Conservation (phyloP, 92 coral and sea anemone species). For the Nematostella vectensis region DNA sequence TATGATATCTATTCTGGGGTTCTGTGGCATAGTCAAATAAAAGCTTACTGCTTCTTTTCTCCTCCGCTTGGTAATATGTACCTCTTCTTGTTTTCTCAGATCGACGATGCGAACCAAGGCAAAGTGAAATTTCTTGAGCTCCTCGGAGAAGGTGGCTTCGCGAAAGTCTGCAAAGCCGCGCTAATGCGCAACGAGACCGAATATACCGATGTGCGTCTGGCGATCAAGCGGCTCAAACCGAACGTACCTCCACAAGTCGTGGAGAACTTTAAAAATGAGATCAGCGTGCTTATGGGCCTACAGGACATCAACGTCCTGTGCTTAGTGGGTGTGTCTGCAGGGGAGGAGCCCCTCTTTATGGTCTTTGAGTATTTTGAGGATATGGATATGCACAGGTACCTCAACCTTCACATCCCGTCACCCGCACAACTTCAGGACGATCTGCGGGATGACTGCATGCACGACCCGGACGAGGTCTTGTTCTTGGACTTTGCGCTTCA, state of each 20-base stretch:
- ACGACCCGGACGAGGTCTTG: conserved; percentile 36
- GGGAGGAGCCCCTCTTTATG: conserved; percentile 75
- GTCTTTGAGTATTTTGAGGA: conserved; percentile 85
- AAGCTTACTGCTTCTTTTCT: neutral
- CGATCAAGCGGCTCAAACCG: conserved; percentile 65
- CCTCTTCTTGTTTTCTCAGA: conserved; percentile 11
- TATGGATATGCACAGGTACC: conserved; percentile 62
- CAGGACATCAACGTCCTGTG: conserved; percentile 84
- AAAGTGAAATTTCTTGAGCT: conserved; percentile 77
- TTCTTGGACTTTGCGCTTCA: conserved; percentile 77
- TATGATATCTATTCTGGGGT: too few relatives aligned
- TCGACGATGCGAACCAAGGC: conserved; percentile 75
- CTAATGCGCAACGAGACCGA: conserved; percentile 58
- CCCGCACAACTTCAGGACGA: too few relatives aligned
- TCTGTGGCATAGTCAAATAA: neutral
- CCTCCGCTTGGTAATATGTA: neutral
- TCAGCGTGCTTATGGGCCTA: conserved; percentile 52
- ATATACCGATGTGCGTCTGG: conserved; percentile 51
- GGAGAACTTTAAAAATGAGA: conserved; percentile 70
- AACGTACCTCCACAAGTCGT: conserved; percentile 54
- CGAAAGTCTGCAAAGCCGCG: conserved; percentile 74
- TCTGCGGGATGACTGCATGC: conserved; percentile 4
- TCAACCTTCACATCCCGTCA: conserved; percentile 41
- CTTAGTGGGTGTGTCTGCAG: conserved; percentile 78
- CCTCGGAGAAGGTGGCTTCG: conserved; percentile 83